Evolutionary conservation across 2,113 vertebrate species (phyloP).

Genomic region (Triplophysa rosa): DNA sequence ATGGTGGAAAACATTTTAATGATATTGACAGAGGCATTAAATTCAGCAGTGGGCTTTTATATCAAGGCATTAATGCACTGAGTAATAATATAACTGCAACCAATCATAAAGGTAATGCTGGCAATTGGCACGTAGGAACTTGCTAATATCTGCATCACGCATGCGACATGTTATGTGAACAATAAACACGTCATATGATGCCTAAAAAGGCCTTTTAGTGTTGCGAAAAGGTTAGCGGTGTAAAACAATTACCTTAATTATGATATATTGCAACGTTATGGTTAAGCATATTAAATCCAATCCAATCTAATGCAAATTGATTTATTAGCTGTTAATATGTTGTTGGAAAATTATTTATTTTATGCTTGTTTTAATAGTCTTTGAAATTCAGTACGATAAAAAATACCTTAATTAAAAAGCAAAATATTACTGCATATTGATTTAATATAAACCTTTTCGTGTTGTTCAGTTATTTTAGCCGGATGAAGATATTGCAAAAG

Average conservation of each 20-base stretch:
- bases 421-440: too few relatives aligned
- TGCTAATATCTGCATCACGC: background rate
- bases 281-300: slow-evolving; percentile 11
- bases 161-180: background rate
- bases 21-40: slow-evolving; percentile 17
- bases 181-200: slow-evolving; percentile 4
- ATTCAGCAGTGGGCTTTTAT: background rate
- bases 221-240: background rate
- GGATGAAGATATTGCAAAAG: background rate
- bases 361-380: background rate
- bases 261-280: slow-evolving; percentile 3
- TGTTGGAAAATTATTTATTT: background rate
- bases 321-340: slow-evolving; percentile 1
- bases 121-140: background rate
- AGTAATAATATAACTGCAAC: background rate
- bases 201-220: background rate
- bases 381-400: background rate
- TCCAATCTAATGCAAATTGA: background rate
- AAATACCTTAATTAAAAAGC: background rate
- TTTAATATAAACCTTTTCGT: background rate
- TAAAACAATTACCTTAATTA: background rate
- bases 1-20: slow-evolving; percentile 41
- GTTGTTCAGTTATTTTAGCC: too few relatives aligned
- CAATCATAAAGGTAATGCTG: slow-evolving; percentile 16
- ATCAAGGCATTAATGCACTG: slow-evolving; percentile 21